Base-by-base conservation (phyloP, 2,888 invertebrate genomes). In the Drosophila setosimentum region DNA sequence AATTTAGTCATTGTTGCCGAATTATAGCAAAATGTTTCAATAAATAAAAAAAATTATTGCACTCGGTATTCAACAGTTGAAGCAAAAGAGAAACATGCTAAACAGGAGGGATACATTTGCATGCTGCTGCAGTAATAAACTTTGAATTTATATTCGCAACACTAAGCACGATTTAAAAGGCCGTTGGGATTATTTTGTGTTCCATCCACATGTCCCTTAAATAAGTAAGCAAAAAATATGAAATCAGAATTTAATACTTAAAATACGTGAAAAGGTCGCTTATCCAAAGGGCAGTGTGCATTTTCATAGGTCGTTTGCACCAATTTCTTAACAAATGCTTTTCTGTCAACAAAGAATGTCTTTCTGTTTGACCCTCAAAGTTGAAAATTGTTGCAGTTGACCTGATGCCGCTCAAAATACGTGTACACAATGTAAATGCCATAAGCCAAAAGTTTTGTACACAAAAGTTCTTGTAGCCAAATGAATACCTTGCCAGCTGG, bases 401-500 rank as follows among this genome's bases (percentile, higher is more conserved):
- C 37, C 40, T 50, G 3, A 62, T 59, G 49, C 16, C 35, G 35
- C 62, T 24, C 50, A 16, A 58, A 60, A 51, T 13, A 49, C 27
- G 21, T 57, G 50, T 13, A 13, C n/a, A 37, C 42, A 33, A 60
- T 21, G 21, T 30, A n/a, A 29, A 8, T 4, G 30, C 4, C 18
- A 48, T 24, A 35, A 4, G 37, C 11, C 18, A 18, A 42, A 55
- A 51, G 32, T 49, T 71, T 40, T 10, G 32, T 32, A 33, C 53
- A 30, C 58, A 37, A 58, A 71, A 64, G 30, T 66, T 59, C 24
- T 2, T n/a, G 13, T 27, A 6, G 13, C 13, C 5, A 13, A 13
- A 32, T 5, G n/a, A 51, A 63, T 69, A 55, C 51, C 59, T 66
- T 57, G 27, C 61, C 60, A 76, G 51, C 50, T 68, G 48, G n/a